Conservation (phyloP, 2,797 vertebrate species). For the Merluccius polli region DNA sequence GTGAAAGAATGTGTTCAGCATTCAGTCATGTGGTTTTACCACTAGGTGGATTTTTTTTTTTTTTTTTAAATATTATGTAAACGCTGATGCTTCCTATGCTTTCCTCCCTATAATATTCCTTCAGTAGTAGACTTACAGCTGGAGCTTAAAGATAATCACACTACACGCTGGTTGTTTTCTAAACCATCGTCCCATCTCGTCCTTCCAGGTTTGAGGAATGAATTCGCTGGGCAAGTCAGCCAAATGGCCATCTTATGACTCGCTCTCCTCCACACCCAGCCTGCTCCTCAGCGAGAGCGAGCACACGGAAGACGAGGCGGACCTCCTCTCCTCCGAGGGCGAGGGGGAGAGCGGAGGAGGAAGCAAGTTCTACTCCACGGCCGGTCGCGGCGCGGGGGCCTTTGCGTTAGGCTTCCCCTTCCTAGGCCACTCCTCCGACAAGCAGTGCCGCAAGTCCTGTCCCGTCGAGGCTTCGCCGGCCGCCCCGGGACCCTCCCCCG, state of each 20-base stretch:
- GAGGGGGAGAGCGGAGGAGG: slow-evolving; percentile 45
- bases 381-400: slow-evolving; percentile 12
- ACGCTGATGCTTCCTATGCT: no score
- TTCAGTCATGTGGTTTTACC: neutral
- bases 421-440: slow-evolving; percentile 11
- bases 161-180: neutral
- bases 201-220: slow-evolving; percentile 51
- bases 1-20: neutral
- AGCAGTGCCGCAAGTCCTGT: slow-evolving; percentile 16
- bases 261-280: slow-evolving; percentile 58
- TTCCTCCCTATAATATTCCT: neutral
- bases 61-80: neutral
- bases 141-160: neutral
- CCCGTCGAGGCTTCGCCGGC: slow-evolving; percentile 6
- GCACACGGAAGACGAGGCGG: slow-evolving; percentile 68
- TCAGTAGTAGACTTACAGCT: neutral
- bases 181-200: neutral
- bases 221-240: slow-evolving; percentile 59
- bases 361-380: slow-evolving; percentile 24
- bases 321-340: slow-evolving; percentile 61
- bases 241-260: slow-evolving; percentile 67
- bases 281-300: slow-evolving; percentile 66
- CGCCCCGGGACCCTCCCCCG: slow-evolving; percentile 12
- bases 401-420: slow-evolving; percentile 29
- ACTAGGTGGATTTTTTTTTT: neutral